Evolutionary conservation across 2,888 invertebrate species (phyloP), one percentile per base, ranked within the genome.

Genomic region (Lordiphosa fenestrarum): DNA sequence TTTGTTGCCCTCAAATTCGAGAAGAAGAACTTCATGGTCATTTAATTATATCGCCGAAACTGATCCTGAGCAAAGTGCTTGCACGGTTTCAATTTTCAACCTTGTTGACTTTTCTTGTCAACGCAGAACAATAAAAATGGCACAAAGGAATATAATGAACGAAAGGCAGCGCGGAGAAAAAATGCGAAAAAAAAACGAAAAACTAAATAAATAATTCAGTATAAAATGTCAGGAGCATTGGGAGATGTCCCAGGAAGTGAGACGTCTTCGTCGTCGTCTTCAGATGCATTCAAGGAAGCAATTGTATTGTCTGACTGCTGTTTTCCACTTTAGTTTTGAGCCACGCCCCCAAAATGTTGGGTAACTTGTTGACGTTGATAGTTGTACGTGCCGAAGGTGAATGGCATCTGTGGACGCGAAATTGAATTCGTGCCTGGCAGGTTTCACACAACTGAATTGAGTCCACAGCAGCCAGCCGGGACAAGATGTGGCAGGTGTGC

Each of bases 371-470:
- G 80, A 81, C 80, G 80, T 81, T 81, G 80, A 81, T 81, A 85
- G 85, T 66, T 56, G 85, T 83, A 81, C 80, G 80, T 81, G 80
- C 84, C 80, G 85, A 81, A 85, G 80, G 80, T 81, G 80, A 81
- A 84, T 80, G 80, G 80, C 80, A 80, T 80, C 84, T 80, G 84
- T 84, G 85, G 80, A 85, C 85, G 80, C 84, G 84, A 83, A 81
- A 81, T 81, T 81, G 80, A 81, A 81, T 85, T 81, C 80, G 80
- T 81, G 80, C 85, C 85, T 66, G 63, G 50, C 50, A 66, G 59
- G 58, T 46, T 66, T 49, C 50, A 30, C 44, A 36, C 66, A 56
- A 30, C 73, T 60, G 73, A 65, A 76, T 76, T 83, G 75, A 76
- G 80, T 78, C 76, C 35, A 50, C 56, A 46, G 65, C 37, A 46